Evolutionary conservation across 2,888 invertebrate genomes (phyloP).

Genomic region (Watsonalla binaria): DNA sequence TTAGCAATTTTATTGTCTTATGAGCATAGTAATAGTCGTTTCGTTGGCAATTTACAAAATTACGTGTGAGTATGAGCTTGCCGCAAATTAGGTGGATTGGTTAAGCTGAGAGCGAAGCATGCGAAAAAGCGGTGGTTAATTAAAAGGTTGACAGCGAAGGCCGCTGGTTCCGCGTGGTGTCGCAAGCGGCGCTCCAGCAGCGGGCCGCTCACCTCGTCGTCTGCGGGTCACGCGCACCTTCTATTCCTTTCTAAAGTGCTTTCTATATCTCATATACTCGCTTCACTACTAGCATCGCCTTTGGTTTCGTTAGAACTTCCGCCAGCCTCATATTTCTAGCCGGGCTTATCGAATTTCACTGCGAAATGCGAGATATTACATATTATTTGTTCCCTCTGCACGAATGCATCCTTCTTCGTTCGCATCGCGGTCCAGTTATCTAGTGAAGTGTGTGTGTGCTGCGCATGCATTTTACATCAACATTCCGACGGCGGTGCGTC

Average conservation of each 20-base stretch:
- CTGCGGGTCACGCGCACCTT: slow-evolving; percentile 71
- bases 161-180: slow-evolving; percentile 65
- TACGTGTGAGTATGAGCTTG: slow-evolving; percentile 5
- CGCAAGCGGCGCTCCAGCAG: slow-evolving; percentile 47
- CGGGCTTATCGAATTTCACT: slow-evolving; percentile 42
- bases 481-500: slow-evolving; percentile 67
- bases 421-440: slow-evolving; percentile 46
- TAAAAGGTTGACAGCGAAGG: slow-evolving; percentile 74
- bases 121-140: slow-evolving; percentile 54
- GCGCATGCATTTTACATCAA: slow-evolving; percentile 63
- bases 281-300: slow-evolving; percentile 30
- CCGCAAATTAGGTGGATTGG: slow-evolving; percentile 11
- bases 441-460: slow-evolving; percentile 38
- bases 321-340: slow-evolving; percentile 40
- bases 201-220: slow-evolving; percentile 60
- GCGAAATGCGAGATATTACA: slow-evolving; percentile 29
- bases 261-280: slow-evolving; percentile 64
- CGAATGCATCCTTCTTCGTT: slow-evolving; percentile 40
- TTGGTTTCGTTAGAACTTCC: slow-evolving; percentile 53
- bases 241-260: slow-evolving; percentile 77
- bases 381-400: slow-evolving; percentile 21
- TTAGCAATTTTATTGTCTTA: not conserved
- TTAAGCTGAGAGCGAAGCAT: slow-evolving; percentile 30
- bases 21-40: not conserved
- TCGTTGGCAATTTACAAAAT: not conserved